Evolutionary conservation across 1,140 invertebrate species (phyloP), one percentile per base, ranked within the genome.

Genomic region (Mamestra configurata): DNA sequence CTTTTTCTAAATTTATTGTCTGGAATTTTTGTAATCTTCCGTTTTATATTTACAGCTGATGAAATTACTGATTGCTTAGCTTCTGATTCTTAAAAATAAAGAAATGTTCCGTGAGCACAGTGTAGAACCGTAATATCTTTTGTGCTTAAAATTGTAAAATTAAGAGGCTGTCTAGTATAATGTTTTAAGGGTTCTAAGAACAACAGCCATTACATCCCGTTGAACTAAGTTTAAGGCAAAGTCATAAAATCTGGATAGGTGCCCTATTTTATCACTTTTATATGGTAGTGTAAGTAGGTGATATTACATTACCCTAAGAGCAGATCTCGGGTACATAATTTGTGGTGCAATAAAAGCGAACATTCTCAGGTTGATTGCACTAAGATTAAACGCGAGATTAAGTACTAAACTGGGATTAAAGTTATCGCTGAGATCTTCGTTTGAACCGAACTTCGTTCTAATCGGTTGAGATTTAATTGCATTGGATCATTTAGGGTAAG

Each of bases 331-430:
- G 55, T 61, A 24, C 55, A 57, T 72, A 79, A 82, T 82, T 82
- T 79, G 81, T 82, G 79, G 78, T 72, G 78, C 68, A 82, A 82
- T 82, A 82, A 82, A 82, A 80, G 64, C 51, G 49, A 78, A 57
- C 77, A 71, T 70, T 70, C 51, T 57, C 49, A 49, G 55, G 66
- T 71, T 57, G 77, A 79, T 79, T 57, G 55, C 72, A 75, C 72
- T 73, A 55, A 49, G 66, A 49, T 70, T 70, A 70, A 70, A 70
- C 22, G 15, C 15, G 70, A 55, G 51, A 51, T 53, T 35, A 72
- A 55, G n/a, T 37, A 75, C 53, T 75, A 43, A 75, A 75, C 53
- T 46, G 55, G 66, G 66, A 70, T 70, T 46, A 70, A 27, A 40
- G 66, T 70, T 70, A 76, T 27, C 53, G n/a, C 15, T 49, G 35